A percentile compares a stretch with the other conserved stretches of the same genome.
Conservation (phyloP, 2,113 vertebrate genomes). For the Clupea harengus region DNA sequence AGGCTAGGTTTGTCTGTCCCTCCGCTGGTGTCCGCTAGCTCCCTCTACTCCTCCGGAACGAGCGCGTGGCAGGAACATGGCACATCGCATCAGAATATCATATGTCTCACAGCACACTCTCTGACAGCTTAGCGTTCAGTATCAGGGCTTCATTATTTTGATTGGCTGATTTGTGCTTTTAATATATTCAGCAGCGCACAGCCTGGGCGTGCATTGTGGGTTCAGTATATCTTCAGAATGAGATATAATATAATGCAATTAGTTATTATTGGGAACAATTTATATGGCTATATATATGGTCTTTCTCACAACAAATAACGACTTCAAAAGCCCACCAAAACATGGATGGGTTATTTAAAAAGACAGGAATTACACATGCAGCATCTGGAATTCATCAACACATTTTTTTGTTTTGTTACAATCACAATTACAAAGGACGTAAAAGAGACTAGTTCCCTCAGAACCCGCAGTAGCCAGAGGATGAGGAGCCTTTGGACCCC, state of each 20-base stretch:
- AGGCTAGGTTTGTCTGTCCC: constrained; percentile 80
- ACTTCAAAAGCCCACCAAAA: neutral
- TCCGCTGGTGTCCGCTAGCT: constrained; percentile 74
- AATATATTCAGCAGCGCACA: constrained; percentile 1
- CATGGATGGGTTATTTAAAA: neutral
- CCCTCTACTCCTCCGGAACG: constrained; percentile 72
- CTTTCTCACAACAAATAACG: neutral
- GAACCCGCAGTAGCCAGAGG: neutral
- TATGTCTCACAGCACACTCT: neutral
- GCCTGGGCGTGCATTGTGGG: neutral
- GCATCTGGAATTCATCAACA: neutral
- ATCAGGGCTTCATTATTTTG: constrained; percentile 8
- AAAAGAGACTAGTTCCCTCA: neutral
- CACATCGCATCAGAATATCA: constrained; percentile 11
- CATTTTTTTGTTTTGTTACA: neutral
- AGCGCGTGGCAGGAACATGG: neutral
- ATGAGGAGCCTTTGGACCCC: neutral
- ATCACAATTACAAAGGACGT: neutral
- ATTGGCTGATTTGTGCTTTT: constrained; percentile 10
- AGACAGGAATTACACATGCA: neutral
- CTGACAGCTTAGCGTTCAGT: neutral
- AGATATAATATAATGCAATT: neutral
- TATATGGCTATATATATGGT: neutral
- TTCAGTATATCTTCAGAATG: neutral
- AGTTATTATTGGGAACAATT: neutral